Conservation (phyloP, 1,140 invertebrate species). For the Heliconius nattereri region DNA sequence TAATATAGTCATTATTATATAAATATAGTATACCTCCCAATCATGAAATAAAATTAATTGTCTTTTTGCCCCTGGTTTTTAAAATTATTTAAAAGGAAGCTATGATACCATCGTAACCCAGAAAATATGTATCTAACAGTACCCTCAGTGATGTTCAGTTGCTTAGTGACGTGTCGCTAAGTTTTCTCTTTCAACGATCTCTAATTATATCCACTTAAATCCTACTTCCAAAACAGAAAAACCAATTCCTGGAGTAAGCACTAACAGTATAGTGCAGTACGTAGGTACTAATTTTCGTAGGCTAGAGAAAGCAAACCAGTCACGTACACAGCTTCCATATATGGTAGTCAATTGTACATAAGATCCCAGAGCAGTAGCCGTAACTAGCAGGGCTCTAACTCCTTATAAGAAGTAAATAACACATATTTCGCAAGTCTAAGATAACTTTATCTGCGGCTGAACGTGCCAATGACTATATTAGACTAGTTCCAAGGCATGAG, state of each 20-base stretch:
- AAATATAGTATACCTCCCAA: not conserved
- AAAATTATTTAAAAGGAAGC: too few relatives aligned
- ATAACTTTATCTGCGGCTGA: not conserved
- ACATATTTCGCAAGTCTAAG: slow-evolving; percentile 14
- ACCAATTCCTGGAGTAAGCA: too few relatives aligned
- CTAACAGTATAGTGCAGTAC: too few relatives aligned
- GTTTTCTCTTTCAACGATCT: not conserved
- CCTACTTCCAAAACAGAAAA: too few relatives aligned
- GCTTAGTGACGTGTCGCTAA: not conserved
- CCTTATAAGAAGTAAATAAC: slow-evolving; percentile 11
- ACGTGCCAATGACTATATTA: slow-evolving; percentile 5
- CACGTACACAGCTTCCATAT: not conserved
- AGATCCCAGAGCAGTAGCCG: slow-evolving; percentile 15
- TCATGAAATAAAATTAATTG: not conserved
- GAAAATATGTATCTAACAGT: too few relatives aligned
- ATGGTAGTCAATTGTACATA: not conserved
- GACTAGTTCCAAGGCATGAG: not conserved
- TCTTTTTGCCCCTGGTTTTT: too few relatives aligned
- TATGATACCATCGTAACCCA: too few relatives aligned
- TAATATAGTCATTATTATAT: not conserved
- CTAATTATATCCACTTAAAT: too few relatives aligned
- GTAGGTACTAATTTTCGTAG: not conserved
- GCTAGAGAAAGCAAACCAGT: not conserved
- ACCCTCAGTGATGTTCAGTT: too few relatives aligned
- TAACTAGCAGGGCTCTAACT: not conserved